phyloP scores from a whole-genome alignment of 2,797 vertebrate genomes.

The Amblyopsis hoosieri region DNA sequence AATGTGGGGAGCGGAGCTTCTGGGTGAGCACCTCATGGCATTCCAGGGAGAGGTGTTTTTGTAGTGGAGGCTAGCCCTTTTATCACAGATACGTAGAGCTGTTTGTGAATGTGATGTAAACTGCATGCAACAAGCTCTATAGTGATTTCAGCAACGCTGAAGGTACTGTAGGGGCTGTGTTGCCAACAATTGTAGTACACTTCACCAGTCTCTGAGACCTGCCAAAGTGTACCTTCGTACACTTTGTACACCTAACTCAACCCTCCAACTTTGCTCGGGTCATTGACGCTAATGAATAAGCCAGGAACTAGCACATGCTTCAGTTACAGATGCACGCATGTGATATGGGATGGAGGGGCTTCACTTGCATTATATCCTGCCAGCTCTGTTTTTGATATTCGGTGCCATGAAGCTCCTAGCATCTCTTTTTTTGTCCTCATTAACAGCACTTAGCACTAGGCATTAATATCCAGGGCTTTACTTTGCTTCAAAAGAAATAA shows the following conservation, averaged over 20 bases:
- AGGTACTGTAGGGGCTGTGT: too few relatives aligned
- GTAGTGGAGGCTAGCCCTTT: too few relatives aligned
- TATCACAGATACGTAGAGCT: constrained; percentile 1
- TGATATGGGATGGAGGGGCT: constrained; percentile 18
- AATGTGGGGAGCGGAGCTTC: too few relatives aligned
- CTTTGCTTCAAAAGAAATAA: constrained; percentile 45
- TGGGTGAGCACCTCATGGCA: too few relatives aligned
- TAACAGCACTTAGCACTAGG: constrained; percentile 44
- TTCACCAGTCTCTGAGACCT: constrained; percentile 14
- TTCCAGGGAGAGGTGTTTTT: too few relatives aligned
- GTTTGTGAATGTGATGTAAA: constrained; percentile 16
- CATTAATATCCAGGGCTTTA: constrained; percentile 41
- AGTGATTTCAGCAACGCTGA: neutral
- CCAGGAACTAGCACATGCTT: constrained; percentile 32
- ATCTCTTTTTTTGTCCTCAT: constrained; percentile 34
- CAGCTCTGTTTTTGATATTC: constrained; percentile 20
- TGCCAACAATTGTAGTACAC: too few relatives aligned
- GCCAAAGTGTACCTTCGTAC: neutral
- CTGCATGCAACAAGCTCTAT: constrained; percentile 2
- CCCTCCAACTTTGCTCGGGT: constrained; percentile 6
- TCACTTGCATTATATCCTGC: constrained; percentile 26
- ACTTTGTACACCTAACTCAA: constrained; percentile 19
- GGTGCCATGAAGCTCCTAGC: constrained; percentile 21
- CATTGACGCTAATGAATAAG: constrained; percentile 27
- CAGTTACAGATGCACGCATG: constrained; percentile 23